phyloP scores from a whole-genome alignment of 2,888 invertebrate genomes.

The Orchestes rusci region DNA sequence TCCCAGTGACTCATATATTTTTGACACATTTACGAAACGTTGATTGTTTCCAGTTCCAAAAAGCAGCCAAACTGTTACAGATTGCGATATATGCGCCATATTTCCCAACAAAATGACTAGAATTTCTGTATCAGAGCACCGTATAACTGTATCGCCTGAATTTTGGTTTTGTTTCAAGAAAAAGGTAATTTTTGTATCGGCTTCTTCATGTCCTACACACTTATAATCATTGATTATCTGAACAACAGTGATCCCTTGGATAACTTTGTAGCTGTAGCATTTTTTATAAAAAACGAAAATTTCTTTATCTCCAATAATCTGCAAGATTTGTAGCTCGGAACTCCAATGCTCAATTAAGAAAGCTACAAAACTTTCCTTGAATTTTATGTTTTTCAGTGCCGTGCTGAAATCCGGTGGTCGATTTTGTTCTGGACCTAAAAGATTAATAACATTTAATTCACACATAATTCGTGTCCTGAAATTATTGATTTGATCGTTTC shows the following conservation, averaged over 20 bases:
- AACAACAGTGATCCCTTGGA: neutral
- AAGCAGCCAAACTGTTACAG: too few relatives aligned
- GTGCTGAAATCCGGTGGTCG: constrained; percentile 5
- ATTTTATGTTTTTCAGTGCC: constrained; percentile 3
- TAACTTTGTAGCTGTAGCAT: constrained; percentile 3
- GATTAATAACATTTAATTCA: neutral
- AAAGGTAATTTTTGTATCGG: constrained; percentile 2
- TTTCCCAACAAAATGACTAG: too few relatives aligned
- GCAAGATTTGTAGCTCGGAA: neutral
- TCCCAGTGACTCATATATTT: constrained; percentile 2
- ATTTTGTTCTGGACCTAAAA: constrained; percentile 6
- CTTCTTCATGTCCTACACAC: constrained; percentile 1
- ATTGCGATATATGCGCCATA: too few relatives aligned
- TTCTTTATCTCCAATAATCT: constrained; percentile 4
- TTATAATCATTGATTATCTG: neutral
- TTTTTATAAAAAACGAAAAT: constrained; percentile 6
- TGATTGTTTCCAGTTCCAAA: too few relatives aligned
- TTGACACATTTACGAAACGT: neutral
- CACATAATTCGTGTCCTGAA: neutral
- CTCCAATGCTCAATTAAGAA: constrained; percentile 6
- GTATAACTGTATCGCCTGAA: too few relatives aligned
- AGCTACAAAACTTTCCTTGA: constrained; percentile 1
- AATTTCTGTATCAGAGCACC: too few relatives aligned
- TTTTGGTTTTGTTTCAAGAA: neutral
- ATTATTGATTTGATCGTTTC: neutral